Evolutionary conservation across 1,140 invertebrate species (phyloP), one percentile per base, ranked within the genome.

Genomic region (Zaprionus davidi): DNA sequence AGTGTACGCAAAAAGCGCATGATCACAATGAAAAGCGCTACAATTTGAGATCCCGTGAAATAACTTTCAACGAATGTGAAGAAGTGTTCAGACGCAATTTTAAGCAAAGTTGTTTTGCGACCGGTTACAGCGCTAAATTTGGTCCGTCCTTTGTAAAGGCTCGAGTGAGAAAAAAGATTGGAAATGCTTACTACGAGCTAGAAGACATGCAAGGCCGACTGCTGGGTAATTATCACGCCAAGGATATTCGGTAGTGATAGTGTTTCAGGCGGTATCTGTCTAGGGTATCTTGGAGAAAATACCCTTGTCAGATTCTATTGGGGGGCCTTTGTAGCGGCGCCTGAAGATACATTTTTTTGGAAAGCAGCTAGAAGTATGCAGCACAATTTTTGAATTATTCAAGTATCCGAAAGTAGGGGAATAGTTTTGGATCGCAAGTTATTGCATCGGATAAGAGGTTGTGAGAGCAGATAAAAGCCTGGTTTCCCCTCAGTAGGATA

Each of bases 101-200:
- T 41, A 41, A 41, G 38, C 38, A 41, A n/a, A 41, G 38, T 15
- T 41, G 1, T 3, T 41, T 41, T 15, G 1, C 11, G 15, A 15
- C 38, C 38, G 38, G 38, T 3, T 41, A 53, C 76, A 9, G 57
- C 67, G 3, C 28, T 60, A 20, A 63, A 71, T 36, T 36, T 71
- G 11, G 5, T 57, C 55, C 36, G 64, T 76, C 31, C 68, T 79
- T 58, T 20, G 13, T 79, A 1, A 76, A 72, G 44, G 36, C 73
- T 13, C 46, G 72, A 41, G 38, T 41, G 11, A 12, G 38, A 15
- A 41, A 41, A 41, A 41, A 41, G 15, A 15, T 41, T 15, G 38
- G 13, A 12, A 41, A n/a, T 41, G 11, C 13, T 12, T 41, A 41
- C 15, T 41, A 41, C 28, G 67, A 69, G 15, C 26, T 69, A 34